Evolutionary conservation across 2,888 invertebrate species (phyloP), one percentile per base, ranked within the genome.

Genomic region (Acanthopleura granulata): DNA sequence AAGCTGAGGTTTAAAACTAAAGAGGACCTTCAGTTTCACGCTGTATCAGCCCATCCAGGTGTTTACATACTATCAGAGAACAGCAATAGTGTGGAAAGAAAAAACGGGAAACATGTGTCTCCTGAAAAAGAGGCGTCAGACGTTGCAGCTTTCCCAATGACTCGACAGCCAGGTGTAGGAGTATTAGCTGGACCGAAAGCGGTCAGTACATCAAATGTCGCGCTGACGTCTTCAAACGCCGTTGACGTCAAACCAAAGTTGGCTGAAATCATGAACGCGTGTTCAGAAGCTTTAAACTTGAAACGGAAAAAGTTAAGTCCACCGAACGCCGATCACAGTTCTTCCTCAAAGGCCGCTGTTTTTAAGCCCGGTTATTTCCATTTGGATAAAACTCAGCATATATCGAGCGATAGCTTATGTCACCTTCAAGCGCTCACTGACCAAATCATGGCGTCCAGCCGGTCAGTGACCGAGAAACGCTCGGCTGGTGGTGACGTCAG

Each of bases 21-120:
- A 27, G 83, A 85, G 72, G 86, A 86, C 72, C 73, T 86, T 16
- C 77, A 77, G 61, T 75, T 75, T 25, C 85, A 86, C 76, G 50
- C 76, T 9, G 74, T 40, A 40, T 40, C 40, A 40, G 9, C 40
- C 40, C 29, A 14, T 51, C n/a, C 30, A 71, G 14, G 0, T 40
- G 40, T 9, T 40, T 9, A 3, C 4, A 40, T 6, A 9, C 40
- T 40, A 9, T 40, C 40, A 40, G 40, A 9, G 9, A 40, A 40
- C 4, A 9, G 9, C 9, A 40, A 40, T 40, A 40, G 3, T 40
- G 9, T 40, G 40, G 3, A 6, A 40, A 40, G 40, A 40, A 40
- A 40, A 40, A 9, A 40, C 9, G 40, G 3, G 40, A 40, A 40
- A 40, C 4, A 40, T 3, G 9, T 40, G 3, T 40, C 40, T 40